A percentile compares a stretch with the other conserved stretches of the same genome.
These are phyloP conservation scores for Gallinago undulata DNA, from an alignment of 2,113 vertebrate genomes.

Conservation along the genomic window DNA sequence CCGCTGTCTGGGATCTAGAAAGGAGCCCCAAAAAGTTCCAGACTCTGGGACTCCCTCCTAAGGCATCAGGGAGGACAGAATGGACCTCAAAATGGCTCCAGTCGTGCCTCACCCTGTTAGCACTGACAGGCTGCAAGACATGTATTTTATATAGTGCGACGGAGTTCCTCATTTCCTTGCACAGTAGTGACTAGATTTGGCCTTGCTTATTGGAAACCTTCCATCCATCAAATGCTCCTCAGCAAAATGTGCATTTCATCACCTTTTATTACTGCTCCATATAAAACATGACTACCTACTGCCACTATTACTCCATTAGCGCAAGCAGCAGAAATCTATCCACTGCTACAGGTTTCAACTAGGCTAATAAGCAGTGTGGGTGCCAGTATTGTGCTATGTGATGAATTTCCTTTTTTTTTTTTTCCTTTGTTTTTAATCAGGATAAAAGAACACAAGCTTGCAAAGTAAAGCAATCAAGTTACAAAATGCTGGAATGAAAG, in stretches of 20 bases:
- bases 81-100: neutral
- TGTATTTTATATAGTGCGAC: neutral
- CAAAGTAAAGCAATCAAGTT: neutral
- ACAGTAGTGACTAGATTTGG: neutral
- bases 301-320: neutral
- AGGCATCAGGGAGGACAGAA: rapidly evolving
- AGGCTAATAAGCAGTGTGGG: neutral
- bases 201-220: neutral
- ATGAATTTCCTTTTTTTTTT: neutral
- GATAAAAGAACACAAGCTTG: neutral
- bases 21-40: neutral
- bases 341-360: neutral
- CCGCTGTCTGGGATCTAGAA: rapidly evolving
- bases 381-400: neutral
- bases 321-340: neutral
- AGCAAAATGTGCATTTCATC: neutral
- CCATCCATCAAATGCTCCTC: neutral
- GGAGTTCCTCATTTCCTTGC: neutral
- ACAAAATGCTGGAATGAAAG: neutral
- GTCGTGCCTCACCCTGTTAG: neutral
- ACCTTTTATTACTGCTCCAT: conserved; percentile 2
- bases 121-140: neutral
- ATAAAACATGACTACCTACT: neutral
- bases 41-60: neutral
- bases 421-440: neutral